Percentiles rank a stretch among this genome's conserved stretches.
phyloP scores from a whole-genome alignment of 1,140 invertebrate species.

The Trigoniulus corallinus region DNA sequence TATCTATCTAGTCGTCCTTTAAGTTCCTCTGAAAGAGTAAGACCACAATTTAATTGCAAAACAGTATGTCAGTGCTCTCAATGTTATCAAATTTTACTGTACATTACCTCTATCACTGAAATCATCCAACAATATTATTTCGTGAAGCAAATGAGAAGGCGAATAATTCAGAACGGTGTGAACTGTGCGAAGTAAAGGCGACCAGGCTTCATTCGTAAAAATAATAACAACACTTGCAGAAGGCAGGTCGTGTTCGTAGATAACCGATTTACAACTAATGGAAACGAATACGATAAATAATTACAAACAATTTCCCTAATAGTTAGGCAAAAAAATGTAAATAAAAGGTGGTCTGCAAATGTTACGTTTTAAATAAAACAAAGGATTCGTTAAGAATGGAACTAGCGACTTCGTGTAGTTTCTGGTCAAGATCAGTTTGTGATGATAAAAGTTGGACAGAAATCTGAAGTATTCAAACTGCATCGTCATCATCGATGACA shows the following conservation, averaged over 20 bases:
- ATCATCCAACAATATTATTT: conserved; percentile 81
- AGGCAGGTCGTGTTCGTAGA: conserved; percentile 36
- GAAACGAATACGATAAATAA: too few relatives aligned
- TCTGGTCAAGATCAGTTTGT: too few relatives aligned
- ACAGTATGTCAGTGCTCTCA: not conserved
- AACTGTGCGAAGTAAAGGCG: conserved; percentile 63
- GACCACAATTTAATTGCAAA: not conserved
- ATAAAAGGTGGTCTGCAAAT: too few relatives aligned
- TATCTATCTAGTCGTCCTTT: conserved; percentile 60
- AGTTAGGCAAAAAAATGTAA: too few relatives aligned
- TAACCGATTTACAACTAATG: conserved; percentile 34
- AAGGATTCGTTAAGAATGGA: too few relatives aligned
- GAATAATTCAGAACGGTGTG: conserved; percentile 72
- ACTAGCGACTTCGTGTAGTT: too few relatives aligned
- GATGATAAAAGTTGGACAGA: too few relatives aligned
- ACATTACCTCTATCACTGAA: conserved; percentile 52
- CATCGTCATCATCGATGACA: too few relatives aligned
- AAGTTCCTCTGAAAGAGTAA: conserved; percentile 39
- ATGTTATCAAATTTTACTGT: not conserved
- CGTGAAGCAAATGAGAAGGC: conserved; percentile 45
- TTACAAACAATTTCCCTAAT: too few relatives aligned
- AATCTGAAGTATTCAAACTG: too few relatives aligned
- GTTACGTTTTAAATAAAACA: too few relatives aligned
- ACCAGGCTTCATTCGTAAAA: conserved; percentile 78
- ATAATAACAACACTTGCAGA: conserved; percentile 56